Base-by-base conservation (phyloP, 2,113 vertebrate species). In the Coregonus clupeaformis region DNA sequence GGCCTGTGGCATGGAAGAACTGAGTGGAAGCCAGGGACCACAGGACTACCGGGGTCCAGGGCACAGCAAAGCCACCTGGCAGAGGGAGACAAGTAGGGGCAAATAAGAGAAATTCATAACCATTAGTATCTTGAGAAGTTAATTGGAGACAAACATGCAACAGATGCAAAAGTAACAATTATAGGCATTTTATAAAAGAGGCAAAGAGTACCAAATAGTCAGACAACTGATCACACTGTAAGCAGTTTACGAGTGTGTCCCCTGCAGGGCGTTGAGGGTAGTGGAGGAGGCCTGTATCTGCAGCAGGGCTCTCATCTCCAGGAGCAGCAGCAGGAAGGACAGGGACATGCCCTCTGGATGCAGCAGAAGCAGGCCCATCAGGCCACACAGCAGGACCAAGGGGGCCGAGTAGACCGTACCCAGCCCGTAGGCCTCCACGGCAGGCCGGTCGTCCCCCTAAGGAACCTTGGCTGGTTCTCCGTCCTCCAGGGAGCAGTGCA, bases 1-100 rank as follows among this genome's bases (percentile, higher is more conserved):
- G 98, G 87, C 98, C 98, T 0, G 96, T 98, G 74, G 96, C 93
- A 3, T 99, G 98, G 89, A 99, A 99, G 87, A 96, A 97, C 94
- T 99, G 97, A 6, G 94, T 90, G 72, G 96, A 94, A 62, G 95
- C 93, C 71, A 99, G 92, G 4, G 94, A 92, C 97, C 97, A 99
- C 65, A 95, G 89, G 70, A 95, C 92, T 25, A 98, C 91, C 0
- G 95, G 94, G 24, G 91, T 89, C 97, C 97, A 99, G 0, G 96
- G 94, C 60, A 98, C 96, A 0, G 79, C 80, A 29, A 97, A 98
- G 36, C 84, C 89, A 74, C 92, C 96, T 97, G 75, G 27, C 63
- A 65, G 12, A 20, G 13, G 30, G 30, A 20, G 42, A n/a, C 36
- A 42, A 11, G 36, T 42, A 42, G 9, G 36, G 36, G 36, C 36